Base-by-base conservation (phyloP, 2,113 vertebrate genomes). In the Rana temporaria region DNA sequence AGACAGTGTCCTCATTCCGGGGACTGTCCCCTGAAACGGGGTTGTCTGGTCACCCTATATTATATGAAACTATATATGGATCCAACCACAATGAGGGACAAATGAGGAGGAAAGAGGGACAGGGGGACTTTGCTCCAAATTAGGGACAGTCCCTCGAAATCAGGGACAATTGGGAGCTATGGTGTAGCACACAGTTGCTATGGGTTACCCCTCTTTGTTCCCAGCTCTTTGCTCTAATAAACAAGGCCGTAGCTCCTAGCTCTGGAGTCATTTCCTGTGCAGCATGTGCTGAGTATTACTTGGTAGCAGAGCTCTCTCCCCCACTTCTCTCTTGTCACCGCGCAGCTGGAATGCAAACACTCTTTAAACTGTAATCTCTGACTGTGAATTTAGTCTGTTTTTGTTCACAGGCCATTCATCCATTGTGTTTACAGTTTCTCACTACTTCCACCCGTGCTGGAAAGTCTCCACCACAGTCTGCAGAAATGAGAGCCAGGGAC, bases 341-440 rank as follows among this genome's bases (percentile, higher is more conserved):
- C 62, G 55, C 71, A 76, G 81, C 71, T 83, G 81, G 81, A 83
- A 83, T 83, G 81, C 65, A 26, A 56, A 4, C 16, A n/a, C 30
- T 75, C 63, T 76, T 57, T 52, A 48, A 32, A 60, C 72, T 83
- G 72, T 76, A 83, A 83, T 83, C 81, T 83, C 63, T 83, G 32
- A 76, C 81, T 66, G 70, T 82, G 80, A 82, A 75, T 42, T 59
- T 59, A 56, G 62, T 38, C 52, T 75, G 81, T 83, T 83, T 68
- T 83, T 66, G 53, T 83, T 83, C 81, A 59, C 72, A 76, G 72
- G 81, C 81, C 81, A 59, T 76, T 83, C 81, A 83, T 64, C 81
- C 81, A 60, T 75, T 74, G 71, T 83, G 71, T 83, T 83, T 75
- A 76, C 64, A 83, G 63, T 83, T 83, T 83, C 81, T 74, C 81